These are phyloP conservation scores for Smutsia gigantea DNA, from an alignment of 2,797 vertebrate genomes.

Conservation along the genomic window DNA sequence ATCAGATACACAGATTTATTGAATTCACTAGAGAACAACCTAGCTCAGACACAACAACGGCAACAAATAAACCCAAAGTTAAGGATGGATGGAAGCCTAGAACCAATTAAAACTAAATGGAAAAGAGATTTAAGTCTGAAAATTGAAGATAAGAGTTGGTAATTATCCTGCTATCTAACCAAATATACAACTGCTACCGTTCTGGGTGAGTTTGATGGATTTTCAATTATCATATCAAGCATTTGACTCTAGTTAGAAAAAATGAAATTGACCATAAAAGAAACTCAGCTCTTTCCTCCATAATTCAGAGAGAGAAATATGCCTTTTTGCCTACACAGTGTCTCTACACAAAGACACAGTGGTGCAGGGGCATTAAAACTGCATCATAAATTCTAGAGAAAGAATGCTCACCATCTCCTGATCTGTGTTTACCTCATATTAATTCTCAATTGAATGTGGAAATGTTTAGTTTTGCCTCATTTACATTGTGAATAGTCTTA, in stretches of 20 bases:
- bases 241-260: conserved; percentile 69
- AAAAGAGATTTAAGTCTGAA: conserved; percentile 76
- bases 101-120: conserved; percentile 75
- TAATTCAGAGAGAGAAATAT: conserved; percentile 21
- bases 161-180: conserved; percentile 72
- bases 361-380: not conserved
- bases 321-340: not conserved
- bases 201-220: conserved; percentile 69
- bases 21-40: conserved; percentile 24
- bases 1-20: conserved; percentile 55
- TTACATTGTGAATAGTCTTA: conserved; percentile 71
- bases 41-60: conserved; percentile 49
- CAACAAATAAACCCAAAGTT: conserved; percentile 64
- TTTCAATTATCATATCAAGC: conserved; percentile 77
- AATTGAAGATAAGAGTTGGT: conserved; percentile 72
- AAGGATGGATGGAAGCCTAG: conserved; percentile 60
- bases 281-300: not conserved
- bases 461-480: conserved; percentile 75
- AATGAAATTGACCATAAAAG: conserved; percentile 69
- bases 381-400: conserved; percentile 19
- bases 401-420: conserved; percentile 25
- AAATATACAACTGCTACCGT: conserved; percentile 57
- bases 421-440: conserved; percentile 73
- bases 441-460: conserved; percentile 65
- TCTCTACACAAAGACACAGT: not conserved